Percentiles rank a stretch among this genome's conserved stretches.
These are phyloP conservation scores for Hirtodrosophila duncani DNA, from an alignment of 2,888 invertebrate genomes.

Conservation along the genomic window DNA sequence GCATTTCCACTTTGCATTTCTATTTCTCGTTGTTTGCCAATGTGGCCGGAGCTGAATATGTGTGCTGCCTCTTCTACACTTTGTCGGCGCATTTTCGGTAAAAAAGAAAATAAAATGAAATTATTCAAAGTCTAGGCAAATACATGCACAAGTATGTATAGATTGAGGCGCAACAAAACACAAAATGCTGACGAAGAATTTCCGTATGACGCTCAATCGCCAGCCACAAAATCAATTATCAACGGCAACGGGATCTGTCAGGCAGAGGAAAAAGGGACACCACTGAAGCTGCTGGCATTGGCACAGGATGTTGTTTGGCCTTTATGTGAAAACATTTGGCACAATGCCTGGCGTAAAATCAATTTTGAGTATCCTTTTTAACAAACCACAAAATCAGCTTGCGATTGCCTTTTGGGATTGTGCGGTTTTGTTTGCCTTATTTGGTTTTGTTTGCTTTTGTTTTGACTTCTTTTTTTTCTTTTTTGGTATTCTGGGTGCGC, in stretches of 20 bases:
- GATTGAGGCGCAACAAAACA: slow-evolving; percentile 5
- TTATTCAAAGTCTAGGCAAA: slow-evolving; percentile 58
- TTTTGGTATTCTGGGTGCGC: slow-evolving; percentile 20
- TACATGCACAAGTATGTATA: slow-evolving; percentile 31
- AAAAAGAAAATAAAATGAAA: slow-evolving; percentile 21
- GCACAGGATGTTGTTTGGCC: slow-evolving; percentile 41
- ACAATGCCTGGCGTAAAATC: slow-evolving; percentile 65
- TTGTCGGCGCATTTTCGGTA: slow-evolving; percentile 51
- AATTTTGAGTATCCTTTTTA: slow-evolving; percentile 60
- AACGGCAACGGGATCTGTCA: slow-evolving; percentile 55
- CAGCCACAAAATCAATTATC: slow-evolving; percentile 76
- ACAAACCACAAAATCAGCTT: slow-evolving; percentile 57
- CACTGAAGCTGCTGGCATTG: slow-evolving; percentile 18
- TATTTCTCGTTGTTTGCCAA: slow-evolving; percentile 50
- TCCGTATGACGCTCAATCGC: slow-evolving; percentile 46
- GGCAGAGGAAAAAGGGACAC: background rate
- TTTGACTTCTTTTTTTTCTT: slow-evolving; percentile 14
- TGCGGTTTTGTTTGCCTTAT: slow-evolving; percentile 55
- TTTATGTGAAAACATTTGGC: slow-evolving; percentile 60
- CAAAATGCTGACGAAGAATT: slow-evolving; percentile 26
- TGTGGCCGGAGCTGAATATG: slow-evolving; percentile 55
- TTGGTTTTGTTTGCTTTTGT: slow-evolving; percentile 36
- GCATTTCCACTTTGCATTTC: slow-evolving; percentile 17
- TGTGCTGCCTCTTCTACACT: slow-evolving; percentile 1
- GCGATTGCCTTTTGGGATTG: slow-evolving; percentile 34